Conservation (phyloP, 2,113 vertebrate species). For the Cyrtonyx montezumae region DNA sequence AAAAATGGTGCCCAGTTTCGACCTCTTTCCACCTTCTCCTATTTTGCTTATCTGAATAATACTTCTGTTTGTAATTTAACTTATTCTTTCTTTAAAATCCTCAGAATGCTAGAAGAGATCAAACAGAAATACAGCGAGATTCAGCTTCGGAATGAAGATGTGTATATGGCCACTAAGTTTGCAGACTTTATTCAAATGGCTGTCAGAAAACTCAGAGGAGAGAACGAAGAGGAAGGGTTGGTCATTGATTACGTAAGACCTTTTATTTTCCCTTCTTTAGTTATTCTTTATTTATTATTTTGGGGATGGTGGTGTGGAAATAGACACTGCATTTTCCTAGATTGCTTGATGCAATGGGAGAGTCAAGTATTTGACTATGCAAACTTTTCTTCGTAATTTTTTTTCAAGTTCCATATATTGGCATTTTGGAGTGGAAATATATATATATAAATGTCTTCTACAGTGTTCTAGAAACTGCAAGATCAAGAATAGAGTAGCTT, state of each 20-base stretch:
- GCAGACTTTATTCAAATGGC: constrained; percentile 83
- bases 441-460: neutral
- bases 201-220: constrained; percentile 82
- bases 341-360: neutral
- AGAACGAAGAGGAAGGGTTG: constrained; percentile 77
- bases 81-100: neutral
- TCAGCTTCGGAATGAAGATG: constrained; percentile 84
- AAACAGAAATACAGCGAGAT: constrained; percentile 80
- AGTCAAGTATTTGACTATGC: neutral
- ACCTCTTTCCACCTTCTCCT: neutral
- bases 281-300: neutral
- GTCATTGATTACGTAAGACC: constrained; percentile 80
- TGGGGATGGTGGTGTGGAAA: too few species aligned
- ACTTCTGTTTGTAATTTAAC: too few species aligned
- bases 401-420: neutral
- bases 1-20: neutral
- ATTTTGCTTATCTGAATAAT: neutral
- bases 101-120: constrained; percentile 85
- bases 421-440: neutral
- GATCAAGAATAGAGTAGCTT: neutral
- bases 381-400: neutral
- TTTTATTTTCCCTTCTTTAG: neutral
- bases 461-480: neutral
- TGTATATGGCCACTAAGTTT: constrained; percentile 86
- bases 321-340: neutral